These are phyloP conservation scores for Alauda arvensis DNA, from an alignment of 2,797 vertebrate species.

Conservation along the genomic window DNA sequence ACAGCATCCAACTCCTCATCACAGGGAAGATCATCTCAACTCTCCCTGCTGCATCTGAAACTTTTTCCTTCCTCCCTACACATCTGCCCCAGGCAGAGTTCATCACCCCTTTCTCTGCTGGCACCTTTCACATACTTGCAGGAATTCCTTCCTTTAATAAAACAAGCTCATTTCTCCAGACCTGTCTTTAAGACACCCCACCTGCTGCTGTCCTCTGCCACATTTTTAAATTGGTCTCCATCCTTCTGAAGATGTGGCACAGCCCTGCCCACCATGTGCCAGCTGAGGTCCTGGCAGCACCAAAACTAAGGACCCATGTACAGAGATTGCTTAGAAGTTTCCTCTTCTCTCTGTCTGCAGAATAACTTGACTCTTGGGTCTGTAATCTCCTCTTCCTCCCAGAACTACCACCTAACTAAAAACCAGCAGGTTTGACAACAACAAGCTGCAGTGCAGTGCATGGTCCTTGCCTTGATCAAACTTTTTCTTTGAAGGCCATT, in stretches of 20 bases:
- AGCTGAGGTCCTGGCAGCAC: background rate
- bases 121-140: background rate
- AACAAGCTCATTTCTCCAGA: background rate
- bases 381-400: background rate
- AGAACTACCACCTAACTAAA: background rate
- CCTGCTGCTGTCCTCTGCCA: background rate
- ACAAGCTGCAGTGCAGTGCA: background rate
- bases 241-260: background rate
- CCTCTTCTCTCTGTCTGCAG: background rate
- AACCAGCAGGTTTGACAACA: background rate
- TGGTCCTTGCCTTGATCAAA: background rate
- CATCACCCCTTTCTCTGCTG: background rate
- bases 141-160: background rate
- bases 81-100: accelerated
- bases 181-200: background rate
- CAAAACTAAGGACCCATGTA: background rate
- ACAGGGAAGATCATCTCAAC: background rate
- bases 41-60: background rate
- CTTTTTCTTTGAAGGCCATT: background rate
- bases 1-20: background rate
- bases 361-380: background rate
- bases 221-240: background rate
- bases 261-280: background rate
- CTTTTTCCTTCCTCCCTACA: background rate
- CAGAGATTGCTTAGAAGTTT: background rate